A percentile compares a stretch with the other conserved stretches of the same genome.
Evolutionary conservation across 2,113 vertebrate genomes (phyloP).

Genomic region (Andinoacara biseriatus): DNA sequence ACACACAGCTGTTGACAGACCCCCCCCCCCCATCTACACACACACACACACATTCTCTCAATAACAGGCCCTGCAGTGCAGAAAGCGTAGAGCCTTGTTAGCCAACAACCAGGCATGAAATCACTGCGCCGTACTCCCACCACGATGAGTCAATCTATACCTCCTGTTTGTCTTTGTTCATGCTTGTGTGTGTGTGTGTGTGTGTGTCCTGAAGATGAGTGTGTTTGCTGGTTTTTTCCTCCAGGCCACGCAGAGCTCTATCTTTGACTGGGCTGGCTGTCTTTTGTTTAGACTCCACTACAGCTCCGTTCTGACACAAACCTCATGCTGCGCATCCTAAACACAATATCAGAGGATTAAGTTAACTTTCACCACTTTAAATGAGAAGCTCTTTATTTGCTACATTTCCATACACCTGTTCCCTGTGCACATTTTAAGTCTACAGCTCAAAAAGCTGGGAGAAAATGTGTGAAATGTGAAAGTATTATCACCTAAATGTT

Average conservation of each 20-base stretch:
- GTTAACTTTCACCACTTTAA: constrained; percentile 60
- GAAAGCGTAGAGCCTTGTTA: constrained; percentile 70
- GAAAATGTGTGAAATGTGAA: constrained; percentile 1
- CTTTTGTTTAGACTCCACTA: constrained; percentile 67
- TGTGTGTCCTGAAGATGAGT: constrained; percentile 28
- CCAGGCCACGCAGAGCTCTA: constrained; percentile 63
- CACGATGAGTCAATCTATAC: constrained; percentile 74
- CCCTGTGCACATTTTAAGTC: constrained; percentile 10
- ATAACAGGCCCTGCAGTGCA: constrained; percentile 70
- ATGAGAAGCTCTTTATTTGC: constrained; percentile 43
- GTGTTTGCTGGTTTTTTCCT: constrained; percentile 61
- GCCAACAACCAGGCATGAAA: constrained; percentile 76
- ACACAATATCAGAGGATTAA: constrained; percentile 67
- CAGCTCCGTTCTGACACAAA: constrained; percentile 55
- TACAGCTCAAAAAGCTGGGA: background rate
- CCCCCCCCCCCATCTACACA: constrained; percentile 19
- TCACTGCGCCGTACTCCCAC: constrained; percentile 71
- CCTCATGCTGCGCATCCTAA: constrained; percentile 67
- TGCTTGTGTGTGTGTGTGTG: constrained; percentile 35
- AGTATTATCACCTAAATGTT: background rate
- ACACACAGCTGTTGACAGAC: constrained; percentile 36
- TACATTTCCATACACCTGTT: constrained; percentile 30
- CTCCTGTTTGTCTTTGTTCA: constrained; percentile 64
- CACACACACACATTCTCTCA: constrained; percentile 37
- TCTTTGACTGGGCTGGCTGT: constrained; percentile 61